Evolutionary conservation across 2,797 vertebrate species (phyloP).

Genomic region (Tympanoctomys barrerae): DNA sequence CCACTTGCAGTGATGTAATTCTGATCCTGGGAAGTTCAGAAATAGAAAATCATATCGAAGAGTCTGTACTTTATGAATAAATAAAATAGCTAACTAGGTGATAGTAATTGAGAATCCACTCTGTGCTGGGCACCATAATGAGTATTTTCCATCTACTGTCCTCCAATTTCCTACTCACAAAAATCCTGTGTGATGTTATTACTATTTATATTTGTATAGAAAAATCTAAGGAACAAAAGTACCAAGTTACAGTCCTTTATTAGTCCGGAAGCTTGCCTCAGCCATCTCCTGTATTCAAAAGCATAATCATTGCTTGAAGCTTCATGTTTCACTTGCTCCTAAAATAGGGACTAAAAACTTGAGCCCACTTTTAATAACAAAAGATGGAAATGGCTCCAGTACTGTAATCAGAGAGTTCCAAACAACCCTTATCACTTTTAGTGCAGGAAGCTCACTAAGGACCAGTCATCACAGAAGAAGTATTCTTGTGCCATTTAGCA

Average conservation of each 20-base stretch:
- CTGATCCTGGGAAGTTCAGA: constrained; percentile 1
- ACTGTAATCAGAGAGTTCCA: neutral
- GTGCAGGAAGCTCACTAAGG: constrained; percentile 33
- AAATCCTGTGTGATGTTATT: neutral
- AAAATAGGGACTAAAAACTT: neutral
- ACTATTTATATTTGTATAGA: constrained; percentile 37
- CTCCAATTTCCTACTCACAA: neutral
- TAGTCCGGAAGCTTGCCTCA: neutral
- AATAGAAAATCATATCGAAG: constrained; percentile 17
- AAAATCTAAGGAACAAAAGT: neutral
- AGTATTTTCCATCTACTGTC: neutral
- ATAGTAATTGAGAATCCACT: neutral
- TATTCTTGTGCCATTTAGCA: constrained; percentile 29
- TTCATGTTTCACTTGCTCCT: neutral
- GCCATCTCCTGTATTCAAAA: neutral
- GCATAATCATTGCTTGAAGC: neutral
- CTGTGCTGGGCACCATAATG: neutral
- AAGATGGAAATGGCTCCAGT: constrained; percentile 31
- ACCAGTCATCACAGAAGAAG: neutral
- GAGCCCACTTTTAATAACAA: constrained; percentile 43
- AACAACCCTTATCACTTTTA: constrained; percentile 25
- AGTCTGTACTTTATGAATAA: neutral
- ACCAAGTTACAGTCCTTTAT: neutral
- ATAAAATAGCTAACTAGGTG: constrained; percentile 12
- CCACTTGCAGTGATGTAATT: neutral